Evolutionary conservation across 1,140 invertebrate species (phyloP), one percentile per base, ranked within the genome.

Genomic region (Kradibia gibbosae): DNA sequence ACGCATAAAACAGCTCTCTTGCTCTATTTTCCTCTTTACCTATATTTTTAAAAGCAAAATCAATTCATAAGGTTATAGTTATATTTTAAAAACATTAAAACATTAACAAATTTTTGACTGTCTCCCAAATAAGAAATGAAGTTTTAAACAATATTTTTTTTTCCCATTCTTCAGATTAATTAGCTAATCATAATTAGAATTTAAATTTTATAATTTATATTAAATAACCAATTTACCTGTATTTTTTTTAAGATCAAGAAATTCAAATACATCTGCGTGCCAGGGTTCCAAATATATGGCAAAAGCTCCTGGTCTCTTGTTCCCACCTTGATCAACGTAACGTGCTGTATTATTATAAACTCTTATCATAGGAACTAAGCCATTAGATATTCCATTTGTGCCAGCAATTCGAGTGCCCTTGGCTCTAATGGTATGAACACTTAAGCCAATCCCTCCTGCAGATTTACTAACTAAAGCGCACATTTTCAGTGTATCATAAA

Each of bases 251-350:
- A 99, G 91, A 88, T 99, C 96, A 62, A 99, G 90, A 91, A 99
- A 99, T 80, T 98, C 97, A 90, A 99, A 98, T 72, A 99, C 93
- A 91, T 99, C 98, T 0, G 98, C 95, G 92, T 99, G 99, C 99
- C 99, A 99, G 3, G 99, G 99, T 90, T 99, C 99, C 31, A 99
- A 87, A 88, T 99, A 99, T 81, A 99, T 95, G 22, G 99, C 98
- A 93, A 99, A 99, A n/a, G 98, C 98, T 48, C 98, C 98, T n/a
- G 98, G 98, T 84, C 98, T 92, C 91, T 99, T 99, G 87, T 99
- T 99, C 36, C 98, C 98, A 45, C 98, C 98, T 92, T 99, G 99
- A 91, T 99, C 98, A 0, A 99, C 98, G 92, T 99, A 99, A 84
- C 97, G 92, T 0, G 98, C 98, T 48, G 98, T 98, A 87, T 98